phyloP scores from a whole-genome alignment of 2,113 vertebrate species.

The Lucifuga dentata region DNA sequence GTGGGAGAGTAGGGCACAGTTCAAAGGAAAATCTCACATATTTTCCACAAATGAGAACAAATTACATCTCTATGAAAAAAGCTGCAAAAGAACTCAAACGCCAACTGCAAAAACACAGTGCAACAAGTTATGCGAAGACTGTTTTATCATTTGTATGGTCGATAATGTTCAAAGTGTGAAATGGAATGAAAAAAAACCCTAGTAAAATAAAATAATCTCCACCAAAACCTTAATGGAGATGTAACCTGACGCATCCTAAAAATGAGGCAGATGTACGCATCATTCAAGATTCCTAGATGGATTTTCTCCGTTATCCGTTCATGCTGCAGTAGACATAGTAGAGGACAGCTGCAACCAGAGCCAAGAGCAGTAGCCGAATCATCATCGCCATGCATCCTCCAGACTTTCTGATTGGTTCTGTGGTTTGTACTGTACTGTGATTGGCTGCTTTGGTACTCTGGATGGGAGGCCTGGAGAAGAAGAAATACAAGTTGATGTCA shows the following conservation, averaged over 20 bases:
- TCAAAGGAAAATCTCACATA: neutral
- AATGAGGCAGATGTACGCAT: conserved; percentile 15
- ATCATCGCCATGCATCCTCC: conserved; percentile 41
- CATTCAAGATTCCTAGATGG: conserved; percentile 28
- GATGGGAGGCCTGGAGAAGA: conserved; percentile 54
- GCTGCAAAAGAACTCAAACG: too few species aligned
- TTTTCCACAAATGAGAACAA: neutral
- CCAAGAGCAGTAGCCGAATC: conserved; percentile 65
- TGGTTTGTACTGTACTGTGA: conserved; percentile 44
- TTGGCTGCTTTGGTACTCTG: conserved; percentile 40
- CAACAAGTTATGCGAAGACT: too few species aligned
- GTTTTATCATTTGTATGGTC: too few species aligned
- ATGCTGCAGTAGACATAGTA: conserved; percentile 71
- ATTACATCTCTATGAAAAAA: too few species aligned
- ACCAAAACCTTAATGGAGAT: neutral
- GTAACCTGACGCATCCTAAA: neutral
- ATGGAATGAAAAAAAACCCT: neutral
- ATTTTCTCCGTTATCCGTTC: conserved; percentile 37
- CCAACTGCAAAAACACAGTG: too few species aligned
- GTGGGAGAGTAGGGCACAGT: neutral
- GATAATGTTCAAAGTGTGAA: neutral
- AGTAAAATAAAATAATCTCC: neutral
- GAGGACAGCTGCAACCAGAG: conserved; percentile 56
- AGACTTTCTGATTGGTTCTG: conserved; percentile 25
- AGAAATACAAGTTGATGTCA: neutral